Evolutionary conservation across 2,797 vertebrate species (phyloP), one percentile per base, ranked within the genome.

Genomic region (Oreochromis grahami): DNA sequence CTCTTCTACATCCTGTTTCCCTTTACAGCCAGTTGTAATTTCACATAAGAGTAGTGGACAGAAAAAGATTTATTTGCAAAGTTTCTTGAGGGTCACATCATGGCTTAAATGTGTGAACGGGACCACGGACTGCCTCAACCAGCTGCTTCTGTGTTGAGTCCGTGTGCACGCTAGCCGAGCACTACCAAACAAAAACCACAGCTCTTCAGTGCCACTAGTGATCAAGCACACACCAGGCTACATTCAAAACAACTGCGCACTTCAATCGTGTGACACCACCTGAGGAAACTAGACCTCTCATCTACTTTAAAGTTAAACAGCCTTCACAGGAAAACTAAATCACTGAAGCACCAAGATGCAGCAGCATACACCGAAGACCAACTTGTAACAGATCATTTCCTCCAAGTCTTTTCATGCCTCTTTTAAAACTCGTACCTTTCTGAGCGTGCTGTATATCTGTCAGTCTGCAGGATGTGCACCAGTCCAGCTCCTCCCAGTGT

Each of bases 71-170:
- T 45, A 45, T 45, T 45, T 70, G 41, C 5, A 45, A 26, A 70
- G 65, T 26, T 70, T 45, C 1, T 0, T 8, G 13, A 17, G 38
- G 10, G 0, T 24, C 3, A 0, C 21, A 4, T 24, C n/a, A 43
- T 15, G 7, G 8, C 21, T 41, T 68, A 3, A 68, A 43, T 26
- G 8, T 7, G 41, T 6, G 0, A 1, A 26, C 5, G 0, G 65
- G 38, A 0, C 38, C 21, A 26, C 1, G 15, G 21, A 11, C 19
- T 1, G 2, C 65, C 21, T 70, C 41, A 45, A 26, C 65, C 5
- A 1, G 65, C 29, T 45, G 3, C 21, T 70, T 45, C 14, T 48
- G 1, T 48, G 65, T 26, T 15, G 41, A 45, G 21, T 70, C 14
- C 0, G 14, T 70, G 65, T 29, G 41, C 68, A 45, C 1, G 6